Evolutionary conservation across 2,113 vertebrate species (phyloP).

Genomic region (Carollia perspicillata): DNA sequence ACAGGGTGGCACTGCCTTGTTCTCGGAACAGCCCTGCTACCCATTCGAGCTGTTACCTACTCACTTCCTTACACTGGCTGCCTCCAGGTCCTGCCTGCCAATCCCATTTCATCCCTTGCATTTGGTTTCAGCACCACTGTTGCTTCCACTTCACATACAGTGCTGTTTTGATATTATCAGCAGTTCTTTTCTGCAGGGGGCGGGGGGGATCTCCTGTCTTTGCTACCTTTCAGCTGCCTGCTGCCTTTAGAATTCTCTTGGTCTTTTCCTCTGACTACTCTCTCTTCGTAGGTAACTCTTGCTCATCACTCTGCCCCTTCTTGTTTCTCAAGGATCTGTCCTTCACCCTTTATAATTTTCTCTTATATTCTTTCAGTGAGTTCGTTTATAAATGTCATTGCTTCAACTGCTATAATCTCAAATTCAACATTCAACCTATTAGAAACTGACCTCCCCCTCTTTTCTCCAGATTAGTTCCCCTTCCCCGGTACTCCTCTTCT

Average conservation of each 20-base stretch:
- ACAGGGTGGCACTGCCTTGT: rapidly evolving
- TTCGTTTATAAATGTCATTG: not conserved
- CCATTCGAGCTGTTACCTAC: not conserved
- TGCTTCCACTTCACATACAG: not conserved
- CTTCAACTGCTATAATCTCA: not conserved
- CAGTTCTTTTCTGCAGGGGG: not conserved
- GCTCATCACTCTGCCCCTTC: not conserved
- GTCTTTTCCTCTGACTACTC: not conserved
- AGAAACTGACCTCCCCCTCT: not conserved
- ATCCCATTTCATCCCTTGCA: not conserved
- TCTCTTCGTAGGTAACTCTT: not conserved
- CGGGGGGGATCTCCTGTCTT: not conserved
- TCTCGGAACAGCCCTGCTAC: not conserved
- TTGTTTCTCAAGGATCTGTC: not conserved
- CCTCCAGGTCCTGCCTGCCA: not conserved
- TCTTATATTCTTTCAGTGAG: not conserved
- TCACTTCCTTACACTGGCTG: not conserved
- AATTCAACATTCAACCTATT: not conserved
- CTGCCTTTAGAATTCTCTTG: not conserved
- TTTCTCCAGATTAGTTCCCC: not conserved
- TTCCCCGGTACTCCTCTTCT: not conserved
- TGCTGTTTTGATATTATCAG: not conserved
- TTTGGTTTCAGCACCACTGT: not conserved
- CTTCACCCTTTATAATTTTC: not conserved
- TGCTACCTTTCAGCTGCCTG: not conserved